Evolutionary conservation across 2,888 invertebrate species (phyloP), one percentile per base, ranked within the genome.

Genomic region (Diadegma fenestrale): DNA sequence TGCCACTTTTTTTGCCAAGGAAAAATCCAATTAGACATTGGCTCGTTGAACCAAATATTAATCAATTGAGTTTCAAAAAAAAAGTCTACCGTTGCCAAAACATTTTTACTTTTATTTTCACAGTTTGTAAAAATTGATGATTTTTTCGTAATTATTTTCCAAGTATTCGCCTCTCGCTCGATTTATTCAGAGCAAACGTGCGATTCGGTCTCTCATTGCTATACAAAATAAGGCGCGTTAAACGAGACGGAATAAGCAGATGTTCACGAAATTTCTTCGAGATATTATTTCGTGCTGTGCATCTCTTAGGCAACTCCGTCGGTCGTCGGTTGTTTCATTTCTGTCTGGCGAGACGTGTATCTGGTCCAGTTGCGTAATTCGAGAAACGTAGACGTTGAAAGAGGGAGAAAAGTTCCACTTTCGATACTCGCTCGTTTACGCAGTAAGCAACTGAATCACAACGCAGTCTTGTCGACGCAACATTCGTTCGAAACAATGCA

Each of bases 331-430:
- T 90, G 87, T 89, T 73, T 78, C 61, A 37, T 48, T 73, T 58
- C 88, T 89, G 88, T 86, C 90, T 90, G 90, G 89, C 90, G 88
- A 86, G 86, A 78, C 61, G 82, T 81, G 87, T 89, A 90, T 88
- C 88, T 89, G 88, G 88, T 84, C 77, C 89, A 88, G 77, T 90
- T 89, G 82, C 88, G 89, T 85, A 91, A 91, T 83, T 68, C 68
- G 80, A 58, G 71, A 22, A 37, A 76, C 54, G 33, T 14, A 80
- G 37, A 81, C 30, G 12, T 54, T 14, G 22, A 43, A 71, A 79
- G 37, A 1, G 54, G 51, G 51, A 19, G 77, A 80, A 48, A 33
- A 83, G 72, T 58, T 58, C 54, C 41, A 72, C 58, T 72, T 58
- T 72, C 72, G 58, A 58, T 58, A 26, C 26, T 8, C 51, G 30